phyloP scores from a whole-genome alignment of 2,888 invertebrate species.

The Timema cristinae region DNA sequence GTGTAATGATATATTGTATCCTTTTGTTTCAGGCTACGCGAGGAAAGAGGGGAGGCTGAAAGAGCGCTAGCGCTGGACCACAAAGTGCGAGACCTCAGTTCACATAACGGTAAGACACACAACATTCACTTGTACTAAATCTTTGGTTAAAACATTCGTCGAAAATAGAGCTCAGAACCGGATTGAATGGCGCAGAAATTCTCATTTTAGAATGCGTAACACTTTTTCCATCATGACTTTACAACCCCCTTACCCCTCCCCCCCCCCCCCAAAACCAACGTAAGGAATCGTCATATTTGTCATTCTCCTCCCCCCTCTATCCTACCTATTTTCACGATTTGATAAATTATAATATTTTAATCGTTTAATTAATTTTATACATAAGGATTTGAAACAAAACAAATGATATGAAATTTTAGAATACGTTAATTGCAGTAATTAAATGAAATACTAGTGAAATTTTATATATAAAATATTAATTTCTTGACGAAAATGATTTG shows the following conservation, averaged over 20 bases:
- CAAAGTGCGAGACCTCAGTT: slow-evolving; percentile 80
- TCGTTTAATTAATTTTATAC: too few relatives aligned
- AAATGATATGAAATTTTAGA: too few relatives aligned
- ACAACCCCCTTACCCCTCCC: background rate
- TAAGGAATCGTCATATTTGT: too few relatives aligned
- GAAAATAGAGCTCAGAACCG: background rate
- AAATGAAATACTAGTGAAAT: too few relatives aligned
- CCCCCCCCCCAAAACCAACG: background rate
- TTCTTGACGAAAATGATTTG: too few relatives aligned
- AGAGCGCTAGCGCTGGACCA: slow-evolving; percentile 74
- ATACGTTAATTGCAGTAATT: too few relatives aligned
- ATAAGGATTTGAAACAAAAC: too few relatives aligned
- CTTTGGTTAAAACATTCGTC: background rate
- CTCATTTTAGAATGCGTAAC: too few relatives aligned
- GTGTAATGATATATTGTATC: background rate
- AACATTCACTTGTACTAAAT: slow-evolving; percentile 23
- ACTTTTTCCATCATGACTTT: background rate
- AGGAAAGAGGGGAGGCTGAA: slow-evolving; percentile 81
- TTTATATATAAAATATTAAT: too few relatives aligned
- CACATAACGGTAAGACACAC: slow-evolving; percentile 72
- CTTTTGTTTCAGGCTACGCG: slow-evolving; percentile 64
- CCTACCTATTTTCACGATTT: too few relatives aligned
- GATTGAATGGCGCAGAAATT: background rate
- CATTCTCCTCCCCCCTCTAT: background rate
- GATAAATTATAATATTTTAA: too few relatives aligned